phyloP scores from a whole-genome alignment of 2,113 vertebrate genomes.

The Pedionomus torquatus region DNA sequence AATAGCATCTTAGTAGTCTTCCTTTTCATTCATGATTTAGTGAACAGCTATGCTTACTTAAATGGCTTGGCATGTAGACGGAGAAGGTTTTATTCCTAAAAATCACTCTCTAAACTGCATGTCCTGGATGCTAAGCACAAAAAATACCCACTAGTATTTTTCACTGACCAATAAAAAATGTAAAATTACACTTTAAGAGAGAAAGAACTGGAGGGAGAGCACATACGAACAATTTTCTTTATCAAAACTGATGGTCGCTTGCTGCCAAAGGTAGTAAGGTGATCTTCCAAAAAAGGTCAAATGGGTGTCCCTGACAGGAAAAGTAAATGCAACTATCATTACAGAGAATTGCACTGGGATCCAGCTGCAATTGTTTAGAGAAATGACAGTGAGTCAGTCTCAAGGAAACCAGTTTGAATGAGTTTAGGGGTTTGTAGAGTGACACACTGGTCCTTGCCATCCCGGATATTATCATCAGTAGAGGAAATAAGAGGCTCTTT shows the following conservation, averaged over 20 bases:
- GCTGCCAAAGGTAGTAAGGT: background rate
- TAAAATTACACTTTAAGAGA: background rate
- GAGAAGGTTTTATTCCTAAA: background rate
- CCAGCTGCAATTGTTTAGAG: background rate
- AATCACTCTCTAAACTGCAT: background rate
- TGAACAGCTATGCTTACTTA: background rate
- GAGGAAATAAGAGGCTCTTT: background rate
- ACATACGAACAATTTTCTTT: background rate
- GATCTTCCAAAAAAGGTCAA: background rate
- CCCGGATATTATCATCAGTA: background rate
- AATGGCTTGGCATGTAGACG: background rate
- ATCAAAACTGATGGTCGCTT: background rate
- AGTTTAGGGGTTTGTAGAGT: background rate
- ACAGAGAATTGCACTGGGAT: background rate
- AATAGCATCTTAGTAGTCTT: background rate
- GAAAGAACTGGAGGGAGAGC: background rate
- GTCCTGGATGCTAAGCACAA: background rate
- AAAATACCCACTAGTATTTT: background rate
- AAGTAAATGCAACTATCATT: background rate
- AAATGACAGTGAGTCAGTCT: background rate
- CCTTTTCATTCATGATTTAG: background rate
- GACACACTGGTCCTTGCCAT: background rate
- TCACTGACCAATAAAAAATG: background rate
- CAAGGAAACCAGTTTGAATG: background rate
- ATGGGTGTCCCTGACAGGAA: background rate